These are phyloP conservation scores for Benitochromis conjunctus DNA, from an alignment of 2,113 vertebrate species.

Conservation along the genomic window DNA sequence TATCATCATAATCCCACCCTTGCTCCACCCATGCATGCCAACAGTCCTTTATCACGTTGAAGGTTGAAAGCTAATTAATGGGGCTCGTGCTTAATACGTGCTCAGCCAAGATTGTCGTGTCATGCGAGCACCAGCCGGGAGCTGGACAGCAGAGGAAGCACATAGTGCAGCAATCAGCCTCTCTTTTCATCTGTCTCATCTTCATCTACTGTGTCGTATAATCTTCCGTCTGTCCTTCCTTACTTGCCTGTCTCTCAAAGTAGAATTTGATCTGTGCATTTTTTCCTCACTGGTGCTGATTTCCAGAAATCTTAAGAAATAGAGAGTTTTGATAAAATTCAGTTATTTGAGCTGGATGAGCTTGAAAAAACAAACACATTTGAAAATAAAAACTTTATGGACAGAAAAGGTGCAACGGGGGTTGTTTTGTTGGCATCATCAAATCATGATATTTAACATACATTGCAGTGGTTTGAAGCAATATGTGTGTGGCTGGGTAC, in stretches of 20 bases:
- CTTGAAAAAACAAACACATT: background rate
- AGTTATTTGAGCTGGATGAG: background rate
- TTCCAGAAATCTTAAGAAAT: background rate
- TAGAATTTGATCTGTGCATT: background rate
- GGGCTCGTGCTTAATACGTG: conserved; percentile 17
- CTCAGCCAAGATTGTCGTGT: conserved; percentile 29
- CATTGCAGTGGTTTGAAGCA: background rate
- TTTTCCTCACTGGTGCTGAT: background rate
- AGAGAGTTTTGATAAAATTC: background rate
- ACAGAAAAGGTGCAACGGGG: background rate
- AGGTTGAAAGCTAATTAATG: conserved; percentile 60
- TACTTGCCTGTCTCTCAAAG: background rate
- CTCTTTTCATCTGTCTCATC: conserved; percentile 5
- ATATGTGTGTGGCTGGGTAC: background rate
- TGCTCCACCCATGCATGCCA: conserved; percentile 20
- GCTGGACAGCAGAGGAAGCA: background rate
- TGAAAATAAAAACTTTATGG: background rate
- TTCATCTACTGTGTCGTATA: background rate
- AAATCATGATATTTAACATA: background rate
- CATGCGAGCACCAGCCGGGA: conserved; percentile 3
- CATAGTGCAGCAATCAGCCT: background rate
- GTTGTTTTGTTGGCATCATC: background rate
- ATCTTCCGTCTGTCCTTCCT: background rate
- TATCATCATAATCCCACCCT: background rate
- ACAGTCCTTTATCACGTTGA: conserved; percentile 34